phyloP scores from a whole-genome alignment of 2,888 invertebrate species.

The Liposcelis brunnea region DNA sequence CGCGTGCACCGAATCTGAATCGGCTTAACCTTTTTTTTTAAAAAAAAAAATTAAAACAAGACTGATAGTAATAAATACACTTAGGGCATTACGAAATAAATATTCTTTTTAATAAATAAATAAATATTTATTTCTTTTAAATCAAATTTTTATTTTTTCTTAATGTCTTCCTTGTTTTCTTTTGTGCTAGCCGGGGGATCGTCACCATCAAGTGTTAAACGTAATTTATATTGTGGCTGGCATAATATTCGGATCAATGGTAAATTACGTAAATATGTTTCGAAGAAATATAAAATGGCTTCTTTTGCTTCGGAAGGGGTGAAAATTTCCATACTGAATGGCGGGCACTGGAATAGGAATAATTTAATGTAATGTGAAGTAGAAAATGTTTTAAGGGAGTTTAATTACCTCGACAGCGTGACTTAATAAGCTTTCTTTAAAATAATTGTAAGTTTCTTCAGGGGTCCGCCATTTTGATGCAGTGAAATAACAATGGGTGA shows the following conservation, averaged over 20 bases:
- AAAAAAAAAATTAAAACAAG: too few relatives aligned
- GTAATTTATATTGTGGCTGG: constrained; percentile 23
- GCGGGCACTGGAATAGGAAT: constrained; percentile 21
- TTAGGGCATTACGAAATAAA: too few relatives aligned
- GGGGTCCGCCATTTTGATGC: constrained; percentile 20
- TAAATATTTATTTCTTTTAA: too few relatives aligned
- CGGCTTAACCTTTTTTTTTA: too few relatives aligned
- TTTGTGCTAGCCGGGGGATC: too few relatives aligned
- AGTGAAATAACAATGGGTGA: constrained; percentile 23
- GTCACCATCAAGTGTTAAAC: constrained; percentile 18
- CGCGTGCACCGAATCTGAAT: too few relatives aligned
- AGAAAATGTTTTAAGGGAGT: constrained; percentile 10
- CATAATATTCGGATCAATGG: constrained; percentile 24
- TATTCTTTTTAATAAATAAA: too few relatives aligned
- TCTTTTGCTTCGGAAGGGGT: constrained; percentile 21
- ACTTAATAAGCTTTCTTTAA: constrained; percentile 23
- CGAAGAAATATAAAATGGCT: constrained; percentile 23
- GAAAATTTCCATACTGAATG: constrained; percentile 23
- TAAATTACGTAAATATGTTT: constrained; percentile 24
- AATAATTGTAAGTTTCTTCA: constrained; percentile 24
- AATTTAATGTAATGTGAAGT: constrained; percentile 9
- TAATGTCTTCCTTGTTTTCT: too few relatives aligned
- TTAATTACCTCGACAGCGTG: constrained; percentile 25
- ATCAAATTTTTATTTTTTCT: too few relatives aligned
- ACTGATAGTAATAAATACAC: too few relatives aligned